Base-by-base conservation (phyloP, 1,140 invertebrate species). In the Telenomus remus region DNA sequence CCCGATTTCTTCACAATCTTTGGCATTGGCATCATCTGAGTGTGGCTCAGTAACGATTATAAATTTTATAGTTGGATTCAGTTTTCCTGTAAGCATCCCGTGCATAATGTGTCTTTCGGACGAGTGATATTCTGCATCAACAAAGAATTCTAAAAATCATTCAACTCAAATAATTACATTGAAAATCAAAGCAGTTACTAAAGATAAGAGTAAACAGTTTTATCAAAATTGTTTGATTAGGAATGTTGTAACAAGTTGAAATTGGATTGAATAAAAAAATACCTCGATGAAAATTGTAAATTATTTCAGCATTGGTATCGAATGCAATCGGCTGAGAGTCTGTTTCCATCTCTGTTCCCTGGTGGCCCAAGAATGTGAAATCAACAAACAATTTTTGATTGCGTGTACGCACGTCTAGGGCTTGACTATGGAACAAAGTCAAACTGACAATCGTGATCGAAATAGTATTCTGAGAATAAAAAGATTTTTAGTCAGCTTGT, bases 1-100 rank as follows among this genome's bases (percentile, higher is more conserved):
- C 85, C 85, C 85, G 15, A 86, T 37, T 79, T 87, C 85, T 4
- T 79, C 61, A 51, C 85, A 86, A 13, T 87, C 85, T 57, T 84
- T 82, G 11, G 16, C 19, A 10, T 81, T 27, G 6, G 71, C 76
- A 49, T 82, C 81, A 0, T 85, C 80, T 0, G 75, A 75, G 19
- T 80, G 43, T 11, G 84, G 84, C 65, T 87, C 85, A 44, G 79
- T 80, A 4, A 87, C 79, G 14, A 87, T 14, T 16, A 76, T 76
- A 69, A 87, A 87, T 71, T 71, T 82, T 0, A 87, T 61, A 15
- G 63, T 80, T n/a, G 85, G 79, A 71, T 76, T 80, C 0, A 47
- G 47, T 19, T 70, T 54, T 5, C 78, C 77, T 4, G 65, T 59
- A 12, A 86, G 43, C 83, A 87, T 86, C 5, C 66, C 46, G 3